A percentile compares a stretch with the other conserved stretches of the same genome.
phyloP scores from a whole-genome alignment of 2,113 vertebrate genomes.

The Paramormyrops kingsleyae region DNA sequence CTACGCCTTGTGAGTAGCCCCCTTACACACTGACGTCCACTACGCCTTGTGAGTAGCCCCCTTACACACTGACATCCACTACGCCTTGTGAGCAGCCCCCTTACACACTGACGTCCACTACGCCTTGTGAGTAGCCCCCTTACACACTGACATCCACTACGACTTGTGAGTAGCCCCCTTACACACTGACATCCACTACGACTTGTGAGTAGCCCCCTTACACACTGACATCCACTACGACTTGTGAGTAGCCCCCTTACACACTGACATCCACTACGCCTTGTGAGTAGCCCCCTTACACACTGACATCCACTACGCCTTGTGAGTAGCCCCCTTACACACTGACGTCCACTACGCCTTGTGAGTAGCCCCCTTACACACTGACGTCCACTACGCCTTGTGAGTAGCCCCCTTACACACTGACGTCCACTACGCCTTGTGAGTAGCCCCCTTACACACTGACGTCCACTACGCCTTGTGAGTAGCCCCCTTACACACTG shows the following conservation, averaged over 20 bases:
- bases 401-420: too few relatives aligned
- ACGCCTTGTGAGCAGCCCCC: slow-evolving; percentile 78
- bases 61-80: too few relatives aligned
- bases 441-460: slow-evolving; percentile 52
- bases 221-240: too few relatives aligned
- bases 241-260: slow-evolving; percentile 64
- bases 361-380: slow-evolving; percentile 63
- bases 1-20: slow-evolving; percentile 63
- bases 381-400: too few relatives aligned
- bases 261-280: slow-evolving; percentile 71
- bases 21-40: slow-evolving; percentile 59
- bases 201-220: slow-evolving; percentile 76
- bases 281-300: slow-evolving; percentile 63
- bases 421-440: slow-evolving; percentile 92
- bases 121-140: slow-evolving; percentile 78
- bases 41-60: slow-evolving; percentile 83
- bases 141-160: too few relatives aligned
- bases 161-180: slow-evolving; percentile 64
- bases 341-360: slow-evolving; percentile 80
- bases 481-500: slow-evolving; percentile 47
- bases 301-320: too few relatives aligned
- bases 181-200: slow-evolving; percentile 70
- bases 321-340: slow-evolving; percentile 63
- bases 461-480: slow-evolving; percentile 47
- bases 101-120: slow-evolving; percentile 69